These are phyloP conservation scores for Hylaeus volcanicus DNA, from an alignment of 1,140 invertebrate species.

Conservation along the genomic window DNA sequence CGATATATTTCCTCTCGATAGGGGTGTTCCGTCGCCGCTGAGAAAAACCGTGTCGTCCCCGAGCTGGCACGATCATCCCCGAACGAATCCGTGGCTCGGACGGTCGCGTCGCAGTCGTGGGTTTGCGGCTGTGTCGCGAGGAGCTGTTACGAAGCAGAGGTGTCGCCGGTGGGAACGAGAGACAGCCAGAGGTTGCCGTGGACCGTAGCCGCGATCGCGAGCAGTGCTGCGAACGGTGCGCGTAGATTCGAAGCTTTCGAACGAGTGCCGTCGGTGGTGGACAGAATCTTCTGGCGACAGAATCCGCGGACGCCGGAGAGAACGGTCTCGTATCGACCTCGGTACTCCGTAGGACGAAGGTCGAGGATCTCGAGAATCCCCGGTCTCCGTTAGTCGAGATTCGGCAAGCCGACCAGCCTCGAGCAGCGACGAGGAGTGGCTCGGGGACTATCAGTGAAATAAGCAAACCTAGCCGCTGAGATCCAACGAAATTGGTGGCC, in stretches of 20 bases:
- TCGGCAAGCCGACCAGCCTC: too few relatives aligned
- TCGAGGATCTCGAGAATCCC: constrained; percentile 14
- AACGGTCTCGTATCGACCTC: constrained; percentile 54
- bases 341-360: constrained; percentile 48
- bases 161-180: neutral
- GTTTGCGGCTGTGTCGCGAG: constrained; percentile 13
- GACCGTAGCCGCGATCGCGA: neutral
- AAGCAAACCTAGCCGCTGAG: too few relatives aligned
- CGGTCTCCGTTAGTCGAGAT: neutral
- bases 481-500: neutral
- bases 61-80: neutral
- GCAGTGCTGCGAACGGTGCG: neutral
- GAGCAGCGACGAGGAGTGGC: too few relatives aligned
- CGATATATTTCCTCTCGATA: too few relatives aligned
- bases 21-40: neutral
- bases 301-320: neutral
- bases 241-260: neutral
- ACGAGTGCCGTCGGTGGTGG: neutral
- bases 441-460: too few relatives aligned
- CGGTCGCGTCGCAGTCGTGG: constrained; percentile 25
- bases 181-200: neutral
- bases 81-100: constrained; percentile 16
- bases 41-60: neutral
- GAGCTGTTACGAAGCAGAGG: neutral
- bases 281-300: neutral